Percentiles rank a stretch among this genome's conserved stretches.
Conservation (phyloP, 2,797 vertebrate species). For the Tenualosa ilisha region DNA sequence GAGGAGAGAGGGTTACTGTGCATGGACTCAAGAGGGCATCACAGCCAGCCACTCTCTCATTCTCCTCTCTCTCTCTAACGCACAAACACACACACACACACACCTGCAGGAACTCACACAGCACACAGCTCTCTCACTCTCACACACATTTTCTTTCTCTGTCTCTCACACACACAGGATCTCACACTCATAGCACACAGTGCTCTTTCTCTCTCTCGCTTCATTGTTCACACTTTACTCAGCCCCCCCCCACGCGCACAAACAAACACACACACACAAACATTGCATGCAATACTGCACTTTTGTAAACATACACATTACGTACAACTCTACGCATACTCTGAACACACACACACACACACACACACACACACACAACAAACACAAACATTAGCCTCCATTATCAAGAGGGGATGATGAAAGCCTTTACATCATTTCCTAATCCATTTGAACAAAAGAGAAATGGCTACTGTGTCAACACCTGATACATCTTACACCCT, state of each 20-base stretch:
- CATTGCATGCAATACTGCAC: no score
- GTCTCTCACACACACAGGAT: not conserved
- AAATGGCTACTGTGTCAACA: conserved; percentile 22
- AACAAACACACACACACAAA: no score
- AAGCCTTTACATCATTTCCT: conserved; percentile 18
- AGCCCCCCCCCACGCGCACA: conserved; percentile 9
- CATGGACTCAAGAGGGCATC: conserved; percentile 9
- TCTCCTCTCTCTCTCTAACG: not conserved
- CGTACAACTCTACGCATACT: not conserved
- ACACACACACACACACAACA: conserved; percentile 27
- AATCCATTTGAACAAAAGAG: conserved; percentile 13
- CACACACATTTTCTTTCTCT: conserved; percentile 4
- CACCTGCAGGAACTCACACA: not conserved
- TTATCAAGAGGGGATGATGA: conserved; percentile 37
- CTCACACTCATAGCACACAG: conserved; percentile 19
- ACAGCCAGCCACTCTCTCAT: not conserved
- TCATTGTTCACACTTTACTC: conserved; percentile 23
- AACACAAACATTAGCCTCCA: conserved; percentile 36
- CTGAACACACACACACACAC: not conserved
- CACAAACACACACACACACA: no score
- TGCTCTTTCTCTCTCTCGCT: not conserved
- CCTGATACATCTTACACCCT: conserved; percentile 14
- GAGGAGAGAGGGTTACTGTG: not conserved
- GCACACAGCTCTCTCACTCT: not conserved
- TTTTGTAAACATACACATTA: not conserved